Percentiles rank a stretch among this genome's conserved stretches.
Conservation (phyloP, 2,888 invertebrate genomes). For the Tiphia femorata region DNA sequence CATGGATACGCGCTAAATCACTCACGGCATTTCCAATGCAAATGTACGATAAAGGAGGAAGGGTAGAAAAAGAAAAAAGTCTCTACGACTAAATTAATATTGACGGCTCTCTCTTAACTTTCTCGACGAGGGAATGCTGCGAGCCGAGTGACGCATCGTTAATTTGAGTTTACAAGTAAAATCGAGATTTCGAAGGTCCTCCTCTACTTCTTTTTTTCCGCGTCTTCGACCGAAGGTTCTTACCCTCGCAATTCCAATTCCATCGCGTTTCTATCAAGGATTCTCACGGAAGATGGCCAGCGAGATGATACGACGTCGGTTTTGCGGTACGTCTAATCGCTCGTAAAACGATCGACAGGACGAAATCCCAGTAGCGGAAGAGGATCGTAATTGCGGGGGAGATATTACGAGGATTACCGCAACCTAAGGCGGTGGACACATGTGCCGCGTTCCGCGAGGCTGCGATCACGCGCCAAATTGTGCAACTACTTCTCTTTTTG, state of each 20-base stretch:
- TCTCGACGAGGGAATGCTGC: constrained; percentile 9
- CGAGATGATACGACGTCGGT: too few species aligned
- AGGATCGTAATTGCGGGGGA: constrained; percentile 11
- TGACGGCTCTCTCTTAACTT: constrained; percentile 21
- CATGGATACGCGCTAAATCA: neutral
- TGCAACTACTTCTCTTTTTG: constrained; percentile 30
- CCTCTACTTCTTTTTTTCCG: neutral
- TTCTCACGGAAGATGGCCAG: too few species aligned
- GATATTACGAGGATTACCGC: constrained; percentile 16
- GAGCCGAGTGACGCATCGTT: neutral
- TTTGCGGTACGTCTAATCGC: too few species aligned
- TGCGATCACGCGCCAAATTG: constrained; percentile 42
- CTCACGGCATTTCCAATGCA: constrained; percentile 9
- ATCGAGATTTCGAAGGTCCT: neutral
- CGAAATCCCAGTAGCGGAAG: constrained; percentile 4
- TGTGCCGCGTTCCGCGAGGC: constrained; percentile 36
- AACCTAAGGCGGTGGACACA: constrained; percentile 14
- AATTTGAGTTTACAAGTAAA: neutral
- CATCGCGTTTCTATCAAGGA: too few species aligned
- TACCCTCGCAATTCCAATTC: too few species aligned
- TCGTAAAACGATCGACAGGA: too few species aligned
- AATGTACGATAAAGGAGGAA: constrained; percentile 2
- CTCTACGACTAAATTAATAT: constrained; percentile 14
- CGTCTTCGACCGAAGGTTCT: too few species aligned
- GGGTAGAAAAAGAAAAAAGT: too few species aligned